phyloP scores from a whole-genome alignment of 1,140 invertebrate species.

The Philotrypesis tridentata region DNA sequence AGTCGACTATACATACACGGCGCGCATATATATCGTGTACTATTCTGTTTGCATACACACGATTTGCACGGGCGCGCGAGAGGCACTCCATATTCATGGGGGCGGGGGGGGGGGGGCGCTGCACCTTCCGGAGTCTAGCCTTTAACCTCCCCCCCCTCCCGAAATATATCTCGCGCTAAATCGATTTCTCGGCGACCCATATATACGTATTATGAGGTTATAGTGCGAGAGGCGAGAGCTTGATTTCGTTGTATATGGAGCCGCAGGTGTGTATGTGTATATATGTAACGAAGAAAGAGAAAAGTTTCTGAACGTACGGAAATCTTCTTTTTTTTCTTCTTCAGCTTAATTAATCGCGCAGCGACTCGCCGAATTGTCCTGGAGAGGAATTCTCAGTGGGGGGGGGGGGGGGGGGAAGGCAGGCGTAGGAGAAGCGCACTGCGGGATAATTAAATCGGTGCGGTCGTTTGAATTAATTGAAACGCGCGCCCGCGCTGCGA shows the following conservation, averaged over 20 bases:
- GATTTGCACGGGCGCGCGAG: no score
- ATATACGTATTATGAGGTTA: no score
- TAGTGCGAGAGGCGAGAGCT: neutral
- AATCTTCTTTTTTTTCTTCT: no score
- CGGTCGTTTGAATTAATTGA: neutral
- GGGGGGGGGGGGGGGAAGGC: no score
- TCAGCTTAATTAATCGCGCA: neutral
- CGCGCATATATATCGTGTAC: neutral
- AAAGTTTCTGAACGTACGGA: neutral
- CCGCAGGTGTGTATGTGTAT: no score
- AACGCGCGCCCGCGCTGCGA: no score
- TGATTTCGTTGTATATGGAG: neutral
- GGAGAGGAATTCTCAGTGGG: neutral
- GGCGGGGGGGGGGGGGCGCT: no score
- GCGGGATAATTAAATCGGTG: neutral
- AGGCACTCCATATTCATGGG: neutral
- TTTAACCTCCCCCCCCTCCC: no score
- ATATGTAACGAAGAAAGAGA: neutral
- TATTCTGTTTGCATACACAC: neutral
- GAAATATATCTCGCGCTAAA: neutral
- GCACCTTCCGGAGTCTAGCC: no score
- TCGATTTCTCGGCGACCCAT: neutral
- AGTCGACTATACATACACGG: no score
- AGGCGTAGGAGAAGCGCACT: neutral
- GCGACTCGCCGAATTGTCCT: neutral